A percentile compares a stretch with the other conserved stretches of the same genome.
Conservation (phyloP, 2,888 invertebrate genomes). For the Drosophila colorata region DNA sequence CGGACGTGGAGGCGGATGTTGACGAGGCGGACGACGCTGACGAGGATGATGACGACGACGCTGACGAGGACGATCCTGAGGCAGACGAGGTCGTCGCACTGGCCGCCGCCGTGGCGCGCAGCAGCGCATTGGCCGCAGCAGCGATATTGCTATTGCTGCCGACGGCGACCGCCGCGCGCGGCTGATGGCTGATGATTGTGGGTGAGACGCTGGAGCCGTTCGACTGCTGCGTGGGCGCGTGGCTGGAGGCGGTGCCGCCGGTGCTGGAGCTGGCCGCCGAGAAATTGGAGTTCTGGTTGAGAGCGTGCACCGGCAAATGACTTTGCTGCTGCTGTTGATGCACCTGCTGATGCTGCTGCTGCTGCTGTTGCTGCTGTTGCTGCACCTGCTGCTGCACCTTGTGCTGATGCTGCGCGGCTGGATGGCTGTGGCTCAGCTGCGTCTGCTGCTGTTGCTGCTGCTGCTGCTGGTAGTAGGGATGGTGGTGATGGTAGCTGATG, state of each 20-base stretch:
- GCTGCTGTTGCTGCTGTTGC: slow-evolving; percentile 39
- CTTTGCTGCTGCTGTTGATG: slow-evolving; percentile 49
- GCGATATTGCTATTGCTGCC: slow-evolving; percentile 67
- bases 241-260: slow-evolving; percentile 83
- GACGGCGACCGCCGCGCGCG: slow-evolving; percentile 40
- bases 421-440: slow-evolving; percentile 52
- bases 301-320: slow-evolving; percentile 79
- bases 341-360: slow-evolving; percentile 41
- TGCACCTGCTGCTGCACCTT: slow-evolving; percentile 35
- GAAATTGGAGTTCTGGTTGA: slow-evolving; percentile 83
- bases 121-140: slow-evolving; percentile 70
- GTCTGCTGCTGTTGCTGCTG: slow-evolving; percentile 51
- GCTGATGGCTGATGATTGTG: slow-evolving; percentile 65
- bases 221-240: slow-evolving; percentile 83
- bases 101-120: slow-evolving; percentile 66
- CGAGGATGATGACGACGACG: slow-evolving; percentile 50
- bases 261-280: slow-evolving; percentile 83
- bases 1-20: slow-evolving; percentile 54
- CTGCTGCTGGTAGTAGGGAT: slow-evolving; percentile 80
- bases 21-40: slow-evolving; percentile 59
- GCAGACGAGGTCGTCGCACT: slow-evolving; percentile 11
- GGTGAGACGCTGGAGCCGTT: slow-evolving; percentile 83
- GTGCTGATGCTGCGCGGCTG: slow-evolving; percentile 42
- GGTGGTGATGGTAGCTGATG: slow-evolving; percentile 76
- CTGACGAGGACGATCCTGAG: slow-evolving; percentile 18